Conservation (phyloP, 2,888 invertebrate species). For the Lordiphosa andalusiaca region DNA sequence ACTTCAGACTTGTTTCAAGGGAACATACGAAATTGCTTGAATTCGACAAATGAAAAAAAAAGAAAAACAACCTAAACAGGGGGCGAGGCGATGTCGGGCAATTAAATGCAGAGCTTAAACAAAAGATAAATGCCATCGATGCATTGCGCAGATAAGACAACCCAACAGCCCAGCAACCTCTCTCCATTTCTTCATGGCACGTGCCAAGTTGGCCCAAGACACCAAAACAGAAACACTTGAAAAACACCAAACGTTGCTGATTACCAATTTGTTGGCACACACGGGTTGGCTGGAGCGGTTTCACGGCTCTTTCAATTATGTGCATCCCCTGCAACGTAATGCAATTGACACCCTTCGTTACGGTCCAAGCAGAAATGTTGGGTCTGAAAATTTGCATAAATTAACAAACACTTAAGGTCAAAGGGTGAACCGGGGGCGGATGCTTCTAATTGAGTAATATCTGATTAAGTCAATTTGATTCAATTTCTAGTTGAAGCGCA, state of each 20-base stretch:
- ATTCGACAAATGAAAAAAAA: no score
- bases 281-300: conserved; percentile 1
- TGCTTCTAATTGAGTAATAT: conserved; percentile 26
- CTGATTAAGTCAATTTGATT: background rate
- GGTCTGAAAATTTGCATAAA: conserved; percentile 25
- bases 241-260: conserved; percentile 11
- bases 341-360: conserved; percentile 16
- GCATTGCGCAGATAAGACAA: conserved; percentile 27
- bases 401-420: conserved; percentile 19
- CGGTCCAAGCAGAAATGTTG: conserved; percentile 1
- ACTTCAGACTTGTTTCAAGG: no score
- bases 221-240: conserved; percentile 1
- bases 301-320: conserved; percentile 30
- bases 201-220: conserved; percentile 12
- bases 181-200: conserved; percentile 30
- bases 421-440: conserved; percentile 8
- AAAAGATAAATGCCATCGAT: conserved; percentile 9
- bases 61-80: no score
- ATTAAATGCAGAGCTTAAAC: conserved; percentile 28
- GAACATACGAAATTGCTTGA: no score
- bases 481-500: background rate
- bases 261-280: conserved; percentile 20
- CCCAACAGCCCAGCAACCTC: conserved; percentile 1
- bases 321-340: conserved; percentile 28
- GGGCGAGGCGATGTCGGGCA: conserved; percentile 11